Percentiles rank a stretch among this genome's conserved stretches.
Evolutionary conservation across 2,797 vertebrate species (phyloP).

Genomic region (Halcyon badia): DNA sequence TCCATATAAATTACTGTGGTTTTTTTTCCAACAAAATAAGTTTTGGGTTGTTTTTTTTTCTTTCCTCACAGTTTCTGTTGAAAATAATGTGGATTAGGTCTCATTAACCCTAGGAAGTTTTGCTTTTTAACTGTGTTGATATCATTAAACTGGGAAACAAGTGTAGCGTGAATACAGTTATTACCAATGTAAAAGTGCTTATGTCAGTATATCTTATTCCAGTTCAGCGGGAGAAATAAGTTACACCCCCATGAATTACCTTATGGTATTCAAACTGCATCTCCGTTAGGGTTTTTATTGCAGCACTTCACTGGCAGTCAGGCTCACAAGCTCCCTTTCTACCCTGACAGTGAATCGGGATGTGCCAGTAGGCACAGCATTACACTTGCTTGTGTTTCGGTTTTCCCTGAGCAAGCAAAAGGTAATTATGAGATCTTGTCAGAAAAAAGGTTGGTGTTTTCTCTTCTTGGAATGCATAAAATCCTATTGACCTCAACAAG

Average conservation of each 20-base stretch:
- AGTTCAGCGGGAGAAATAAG: conserved; percentile 3
- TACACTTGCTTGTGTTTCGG: not conserved
- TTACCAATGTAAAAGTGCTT: not conserved
- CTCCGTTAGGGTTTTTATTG: not conserved
- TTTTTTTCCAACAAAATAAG: not conserved
- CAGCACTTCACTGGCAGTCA: not conserved
- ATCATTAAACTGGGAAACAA: not conserved
- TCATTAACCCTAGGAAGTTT: not conserved
- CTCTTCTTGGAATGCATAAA: not conserved
- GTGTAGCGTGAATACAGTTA: not conserved
- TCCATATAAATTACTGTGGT: fast-evolving
- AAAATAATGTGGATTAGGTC: not conserved
- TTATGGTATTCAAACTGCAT: not conserved
- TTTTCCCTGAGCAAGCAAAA: not conserved
- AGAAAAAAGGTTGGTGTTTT: not conserved
- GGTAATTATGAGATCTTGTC: not conserved
- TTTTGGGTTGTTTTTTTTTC: no score
- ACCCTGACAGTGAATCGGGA: not conserved
- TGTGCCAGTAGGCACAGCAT: not conserved
- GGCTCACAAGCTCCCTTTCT: not conserved
- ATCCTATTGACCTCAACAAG: not conserved
- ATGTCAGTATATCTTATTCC: not conserved
- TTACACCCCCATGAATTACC: not conserved
- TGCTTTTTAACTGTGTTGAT: not conserved
- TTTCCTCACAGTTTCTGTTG: not conserved